A percentile compares a stretch with the other conserved stretches of the same genome.
Conservation (phyloP, 2,888 invertebrate genomes). For the Drosophila neutralis region DNA sequence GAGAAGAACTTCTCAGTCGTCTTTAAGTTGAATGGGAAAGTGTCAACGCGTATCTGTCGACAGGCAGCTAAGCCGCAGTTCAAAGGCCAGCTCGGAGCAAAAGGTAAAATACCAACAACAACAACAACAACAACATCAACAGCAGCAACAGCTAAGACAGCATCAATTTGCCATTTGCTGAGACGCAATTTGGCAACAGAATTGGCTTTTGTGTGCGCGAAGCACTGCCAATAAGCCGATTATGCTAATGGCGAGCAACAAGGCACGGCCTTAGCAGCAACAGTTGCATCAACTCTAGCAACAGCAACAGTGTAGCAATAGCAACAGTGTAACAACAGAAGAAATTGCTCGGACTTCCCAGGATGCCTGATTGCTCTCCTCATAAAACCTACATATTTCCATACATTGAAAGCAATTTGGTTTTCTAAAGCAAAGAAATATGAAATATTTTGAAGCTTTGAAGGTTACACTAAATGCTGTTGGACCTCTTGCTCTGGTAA, state of each 20-base stretch:
- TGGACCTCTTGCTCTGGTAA: not conserved
- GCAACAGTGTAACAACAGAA: slow-evolving; percentile 47
- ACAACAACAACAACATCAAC: not conserved
- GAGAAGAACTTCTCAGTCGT: slow-evolving; percentile 4
- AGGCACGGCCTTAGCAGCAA: slow-evolving; percentile 28
- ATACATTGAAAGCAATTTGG: not conserved
- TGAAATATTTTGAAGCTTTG: not conserved
- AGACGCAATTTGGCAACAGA: slow-evolving; percentile 56
- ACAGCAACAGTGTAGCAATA: slow-evolving; percentile 8
- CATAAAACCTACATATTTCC: not conserved
- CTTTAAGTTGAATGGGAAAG: slow-evolving; percentile 12
- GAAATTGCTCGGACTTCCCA: not conserved
- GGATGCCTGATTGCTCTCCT: not conserved
- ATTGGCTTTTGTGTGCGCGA: slow-evolving; percentile 31
- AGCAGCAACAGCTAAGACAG: slow-evolving; percentile 3
- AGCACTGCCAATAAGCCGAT: slow-evolving; percentile 61
- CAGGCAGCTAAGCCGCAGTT: slow-evolving; percentile 28
- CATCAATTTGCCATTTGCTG: slow-evolving; percentile 31
- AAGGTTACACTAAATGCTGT: not conserved
- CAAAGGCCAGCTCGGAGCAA: slow-evolving; percentile 34
- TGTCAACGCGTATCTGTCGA: slow-evolving; percentile 18
- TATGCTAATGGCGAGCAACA: slow-evolving; percentile 58
- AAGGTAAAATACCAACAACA: slow-evolving; percentile 30
- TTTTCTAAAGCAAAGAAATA: not conserved
- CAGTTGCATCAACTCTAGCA: slow-evolving; percentile 26